A percentile compares a stretch with the other conserved stretches of the same genome.
Conservation (phyloP, 2,888 invertebrate genomes). For the Coleophora flavipennella region DNA sequence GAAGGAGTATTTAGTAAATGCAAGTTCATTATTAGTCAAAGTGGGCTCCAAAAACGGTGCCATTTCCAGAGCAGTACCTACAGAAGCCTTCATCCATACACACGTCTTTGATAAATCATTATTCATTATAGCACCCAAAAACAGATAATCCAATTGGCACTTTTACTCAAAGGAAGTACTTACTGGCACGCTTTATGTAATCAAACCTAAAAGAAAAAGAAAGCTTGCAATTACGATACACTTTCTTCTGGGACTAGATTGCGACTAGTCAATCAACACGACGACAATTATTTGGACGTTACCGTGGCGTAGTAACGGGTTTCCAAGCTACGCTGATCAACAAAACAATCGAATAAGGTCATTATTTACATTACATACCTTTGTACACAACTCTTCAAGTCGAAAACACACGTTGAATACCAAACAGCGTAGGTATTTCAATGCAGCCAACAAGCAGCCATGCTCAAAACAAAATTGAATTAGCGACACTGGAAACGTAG, state of each 20-base stretch:
- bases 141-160: not conserved
- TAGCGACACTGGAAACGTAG: conserved; percentile 17
- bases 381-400: conserved; percentile 19
- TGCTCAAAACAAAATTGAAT: conserved; percentile 40
- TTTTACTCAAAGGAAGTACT: not conserved
- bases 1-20: too few species aligned
- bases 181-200: conserved; percentile 10
- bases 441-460: conserved; percentile 41
- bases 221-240: conserved; percentile 22
- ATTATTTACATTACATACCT: conserved; percentile 29
- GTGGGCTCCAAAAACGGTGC: too few species aligned
- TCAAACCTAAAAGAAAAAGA: conserved; percentile 23
- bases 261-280: conserved; percentile 7
- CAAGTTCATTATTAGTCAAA: too few species aligned
- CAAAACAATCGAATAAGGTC: conserved; percentile 29
- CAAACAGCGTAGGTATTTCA: conserved; percentile 40
- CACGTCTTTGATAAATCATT: not conserved
- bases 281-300: conserved; percentile 8
- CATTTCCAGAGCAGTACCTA: too few species aligned
- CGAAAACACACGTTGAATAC: conserved; percentile 48
- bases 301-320: conserved; percentile 4
- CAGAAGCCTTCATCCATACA: not conserved
- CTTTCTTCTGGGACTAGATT: conserved; percentile 23
- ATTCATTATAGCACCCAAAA: not conserved
- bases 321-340: conserved; percentile 13